Evolutionary conservation across 2,113 vertebrate species (phyloP).

Genomic region (Scartelaos histophorus): DNA sequence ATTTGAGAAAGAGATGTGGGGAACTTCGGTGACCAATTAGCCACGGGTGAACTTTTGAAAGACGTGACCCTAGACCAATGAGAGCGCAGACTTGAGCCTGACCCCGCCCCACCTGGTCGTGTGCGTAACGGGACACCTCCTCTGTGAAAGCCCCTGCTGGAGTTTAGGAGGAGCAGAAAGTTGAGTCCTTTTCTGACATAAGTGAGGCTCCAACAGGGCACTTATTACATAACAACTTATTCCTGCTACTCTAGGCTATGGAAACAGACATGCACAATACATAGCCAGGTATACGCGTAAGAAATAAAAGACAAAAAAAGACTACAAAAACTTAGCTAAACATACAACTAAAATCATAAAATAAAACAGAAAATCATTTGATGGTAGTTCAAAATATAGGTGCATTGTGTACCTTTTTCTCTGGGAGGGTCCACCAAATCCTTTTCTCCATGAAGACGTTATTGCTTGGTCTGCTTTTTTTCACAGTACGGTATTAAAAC

Average conservation of each 20-base stretch:
- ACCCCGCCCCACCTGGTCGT: slow-evolving; percentile 12
- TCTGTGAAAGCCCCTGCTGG: neutral
- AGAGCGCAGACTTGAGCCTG: neutral
- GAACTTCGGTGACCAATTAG: slow-evolving; percentile 64
- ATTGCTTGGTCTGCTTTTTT: too few relatives aligned
- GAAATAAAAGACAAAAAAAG: neutral
- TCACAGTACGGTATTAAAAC: too few relatives aligned
- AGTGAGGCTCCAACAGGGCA: slow-evolving; percentile 21
- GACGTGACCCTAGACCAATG: slow-evolving; percentile 55
- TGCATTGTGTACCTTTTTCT: too few relatives aligned
- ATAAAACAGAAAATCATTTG: neutral
- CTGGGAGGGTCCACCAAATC: too few relatives aligned
- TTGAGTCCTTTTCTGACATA: slow-evolving; percentile 6
- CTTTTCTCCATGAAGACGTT: too few relatives aligned
- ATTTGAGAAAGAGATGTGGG: slow-evolving; percentile 35
- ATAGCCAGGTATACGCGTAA: neutral
- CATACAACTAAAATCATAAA: neutral
- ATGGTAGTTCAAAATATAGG: neutral
- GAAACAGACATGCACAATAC: neutral
- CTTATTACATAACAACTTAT: slow-evolving; percentile 22
- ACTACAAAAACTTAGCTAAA: too few relatives aligned
- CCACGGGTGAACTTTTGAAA: slow-evolving; percentile 18
- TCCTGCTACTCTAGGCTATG: neutral
- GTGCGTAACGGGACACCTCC: slow-evolving; percentile 27
- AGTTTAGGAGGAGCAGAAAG: slow-evolving; percentile 25